A percentile compares a stretch with the other conserved stretches of the same genome.
Evolutionary conservation across 1,140 invertebrate species (phyloP).

Genomic region (Anagrus nilaparvatae): DNA sequence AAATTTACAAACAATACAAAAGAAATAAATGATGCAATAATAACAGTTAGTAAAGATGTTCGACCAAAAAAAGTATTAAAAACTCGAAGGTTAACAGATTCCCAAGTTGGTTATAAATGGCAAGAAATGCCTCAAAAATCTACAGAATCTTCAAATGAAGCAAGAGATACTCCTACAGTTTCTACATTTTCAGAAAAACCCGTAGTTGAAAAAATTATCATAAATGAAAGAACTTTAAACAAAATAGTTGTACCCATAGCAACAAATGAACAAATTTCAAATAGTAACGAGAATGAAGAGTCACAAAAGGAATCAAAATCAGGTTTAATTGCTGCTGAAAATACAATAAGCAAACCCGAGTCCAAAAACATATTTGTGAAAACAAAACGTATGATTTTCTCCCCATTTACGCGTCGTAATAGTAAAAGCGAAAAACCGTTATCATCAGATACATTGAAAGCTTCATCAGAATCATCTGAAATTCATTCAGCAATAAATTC

Average conservation of each 20-base stretch:
- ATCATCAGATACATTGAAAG: too few relatives aligned
- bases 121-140: not conserved
- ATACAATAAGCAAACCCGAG: constrained; percentile 10
- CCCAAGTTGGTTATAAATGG: constrained; percentile 22
- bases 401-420: constrained; percentile 49
- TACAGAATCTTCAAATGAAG: not conserved
- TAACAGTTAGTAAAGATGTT: constrained; percentile 16
- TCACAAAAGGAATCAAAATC: constrained; percentile 26
- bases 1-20: too few relatives aligned
- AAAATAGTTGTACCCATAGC: constrained; percentile 30
- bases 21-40: constrained; percentile 14
- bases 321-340: constrained; percentile 15
- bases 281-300: constrained; percentile 8
- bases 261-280: constrained; percentile 11
- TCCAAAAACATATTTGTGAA: constrained; percentile 53
- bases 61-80: constrained; percentile 20
- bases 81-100: constrained; percentile 23
- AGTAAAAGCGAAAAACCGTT: constrained; percentile 19
- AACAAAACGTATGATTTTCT: constrained; percentile 66
- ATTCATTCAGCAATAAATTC: too few relatives aligned
- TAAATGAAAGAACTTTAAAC: constrained; percentile 28
- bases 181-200: constrained; percentile 13
- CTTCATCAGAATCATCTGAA: too few relatives aligned
- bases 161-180: constrained; percentile 10
- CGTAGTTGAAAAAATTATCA: constrained; percentile 22